These are phyloP conservation scores for Apotomis betuletana DNA, from an alignment of 2,888 invertebrate genomes.

Conservation along the genomic window DNA sequence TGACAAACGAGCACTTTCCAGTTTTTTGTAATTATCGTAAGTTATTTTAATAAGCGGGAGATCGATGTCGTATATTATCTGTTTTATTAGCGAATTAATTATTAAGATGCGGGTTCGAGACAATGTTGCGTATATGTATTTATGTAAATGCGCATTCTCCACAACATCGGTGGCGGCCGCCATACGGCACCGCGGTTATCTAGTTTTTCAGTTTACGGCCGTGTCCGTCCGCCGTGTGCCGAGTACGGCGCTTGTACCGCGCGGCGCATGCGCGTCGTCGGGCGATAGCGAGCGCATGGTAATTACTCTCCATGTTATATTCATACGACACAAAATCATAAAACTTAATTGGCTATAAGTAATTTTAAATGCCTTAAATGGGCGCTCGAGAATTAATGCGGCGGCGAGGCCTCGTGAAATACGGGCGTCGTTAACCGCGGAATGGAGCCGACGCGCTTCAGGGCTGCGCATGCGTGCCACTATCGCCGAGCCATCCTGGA, in stretches of 20 bases:
- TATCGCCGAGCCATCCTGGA: not conserved
- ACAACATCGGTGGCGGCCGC: not conserved
- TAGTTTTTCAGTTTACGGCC: conserved; percentile 4
- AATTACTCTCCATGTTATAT: conserved; percentile 5
- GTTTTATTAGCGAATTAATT: not conserved
- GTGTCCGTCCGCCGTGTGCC: not conserved
- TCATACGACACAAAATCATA: conserved; percentile 27
- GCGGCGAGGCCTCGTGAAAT: conserved; percentile 4
- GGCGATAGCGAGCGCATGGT: conserved; percentile 3
- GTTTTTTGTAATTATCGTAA: not conserved
- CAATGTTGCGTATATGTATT: not conserved
- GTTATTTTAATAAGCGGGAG: not conserved
- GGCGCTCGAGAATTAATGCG: conserved; percentile 8
- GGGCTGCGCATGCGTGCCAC: not conserved
- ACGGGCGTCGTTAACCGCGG: conserved; percentile 13
- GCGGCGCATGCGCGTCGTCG: not conserved
- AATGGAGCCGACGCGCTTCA: not conserved
- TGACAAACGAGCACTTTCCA: not conserved
- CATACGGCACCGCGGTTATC: not conserved
- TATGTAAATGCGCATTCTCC: not conserved
- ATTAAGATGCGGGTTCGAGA: not conserved
- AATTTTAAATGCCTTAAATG: conserved; percentile 29
- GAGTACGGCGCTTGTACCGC: not conserved
- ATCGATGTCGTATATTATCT: not conserved
- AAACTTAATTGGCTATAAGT: conserved; percentile 35